Conservation (phyloP, 1,140 invertebrate species). For the Eciton burchellii region DNA sequence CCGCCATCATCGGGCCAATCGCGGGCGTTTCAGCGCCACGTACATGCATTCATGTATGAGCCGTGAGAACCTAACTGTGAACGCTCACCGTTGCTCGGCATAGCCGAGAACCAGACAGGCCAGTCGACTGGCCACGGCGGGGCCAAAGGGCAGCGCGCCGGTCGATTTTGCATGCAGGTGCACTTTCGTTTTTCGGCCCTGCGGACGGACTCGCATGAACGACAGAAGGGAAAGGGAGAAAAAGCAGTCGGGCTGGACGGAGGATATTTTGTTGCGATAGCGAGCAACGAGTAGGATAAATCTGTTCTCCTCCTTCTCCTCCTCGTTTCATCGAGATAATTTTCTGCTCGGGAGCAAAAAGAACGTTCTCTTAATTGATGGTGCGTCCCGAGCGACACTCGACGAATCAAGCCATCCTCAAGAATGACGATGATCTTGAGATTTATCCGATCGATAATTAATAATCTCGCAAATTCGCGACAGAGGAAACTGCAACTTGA, state of each 20-base stretch:
- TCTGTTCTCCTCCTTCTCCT: not conserved
- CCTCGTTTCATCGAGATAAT: no score
- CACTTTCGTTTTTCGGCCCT: conserved; percentile 79
- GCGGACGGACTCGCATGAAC: conserved; percentile 24
- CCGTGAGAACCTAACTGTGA: conserved; percentile 84
- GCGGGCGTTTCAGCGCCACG: conserved; percentile 66
- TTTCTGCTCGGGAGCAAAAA: not conserved
- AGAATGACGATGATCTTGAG: not conserved
- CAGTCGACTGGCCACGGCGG: conserved; percentile 47
- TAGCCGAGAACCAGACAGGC: conserved; percentile 74
- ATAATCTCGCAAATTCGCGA: no score
- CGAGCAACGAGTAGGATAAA: not conserved
- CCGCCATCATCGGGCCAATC: conserved; percentile 64
- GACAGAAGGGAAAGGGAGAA: conserved; percentile 57
- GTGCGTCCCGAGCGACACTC: no score
- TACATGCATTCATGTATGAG: conserved; percentile 80
- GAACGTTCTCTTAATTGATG: not conserved
- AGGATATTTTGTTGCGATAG: not conserved
- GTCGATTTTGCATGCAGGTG: conserved; percentile 78
- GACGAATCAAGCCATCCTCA: not conserved
- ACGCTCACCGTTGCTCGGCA: conserved; percentile 78
- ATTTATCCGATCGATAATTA: no score
- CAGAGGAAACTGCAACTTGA: no score
- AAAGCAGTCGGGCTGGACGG: not conserved
- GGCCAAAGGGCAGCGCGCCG: conserved; percentile 79